Conservation (phyloP, 2,797 vertebrate genomes). For the Gymnoscopelus microlampas region DNA sequence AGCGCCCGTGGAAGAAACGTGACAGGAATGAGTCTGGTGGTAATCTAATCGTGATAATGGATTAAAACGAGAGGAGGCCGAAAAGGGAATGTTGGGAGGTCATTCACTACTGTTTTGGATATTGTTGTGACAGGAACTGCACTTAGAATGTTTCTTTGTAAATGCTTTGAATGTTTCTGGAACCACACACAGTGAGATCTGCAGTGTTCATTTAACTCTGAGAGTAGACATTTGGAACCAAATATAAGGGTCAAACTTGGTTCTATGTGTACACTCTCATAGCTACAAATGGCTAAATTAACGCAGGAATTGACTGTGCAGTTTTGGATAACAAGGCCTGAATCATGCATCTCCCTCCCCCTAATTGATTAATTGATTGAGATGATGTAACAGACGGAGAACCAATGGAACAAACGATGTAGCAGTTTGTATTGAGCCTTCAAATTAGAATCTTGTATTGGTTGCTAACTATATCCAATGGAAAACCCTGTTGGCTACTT, state of each 20-base stretch:
- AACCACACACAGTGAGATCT: too few species aligned
- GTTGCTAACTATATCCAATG: not conserved
- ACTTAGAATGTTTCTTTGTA: slow-evolving; percentile 4
- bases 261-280: too few species aligned
- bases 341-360: not conserved
- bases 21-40: slow-evolving; percentile 46
- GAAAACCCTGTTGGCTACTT: too few species aligned
- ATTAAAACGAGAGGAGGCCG: slow-evolving; percentile 14
- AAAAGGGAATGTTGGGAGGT: slow-evolving; percentile 4
- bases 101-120: slow-evolving; percentile 8
- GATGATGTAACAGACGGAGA: not conserved
- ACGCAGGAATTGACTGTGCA: too few species aligned
- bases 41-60: slow-evolving; percentile 42
- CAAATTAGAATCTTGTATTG: not conserved
- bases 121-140: not conserved
- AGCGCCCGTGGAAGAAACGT: slow-evolving; percentile 26
- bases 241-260: too few species aligned
- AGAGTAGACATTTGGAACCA: too few species aligned
- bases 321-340: slow-evolving; percentile 5
- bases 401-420: not conserved
- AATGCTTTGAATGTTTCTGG: slow-evolving; percentile 5
- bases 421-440: not conserved
- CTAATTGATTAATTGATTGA: not conserved
- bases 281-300: too few species aligned
- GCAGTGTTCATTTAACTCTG: too few species aligned